phyloP scores from a whole-genome alignment of 2,888 invertebrate species.

The Caradrina clavipalpis region DNA sequence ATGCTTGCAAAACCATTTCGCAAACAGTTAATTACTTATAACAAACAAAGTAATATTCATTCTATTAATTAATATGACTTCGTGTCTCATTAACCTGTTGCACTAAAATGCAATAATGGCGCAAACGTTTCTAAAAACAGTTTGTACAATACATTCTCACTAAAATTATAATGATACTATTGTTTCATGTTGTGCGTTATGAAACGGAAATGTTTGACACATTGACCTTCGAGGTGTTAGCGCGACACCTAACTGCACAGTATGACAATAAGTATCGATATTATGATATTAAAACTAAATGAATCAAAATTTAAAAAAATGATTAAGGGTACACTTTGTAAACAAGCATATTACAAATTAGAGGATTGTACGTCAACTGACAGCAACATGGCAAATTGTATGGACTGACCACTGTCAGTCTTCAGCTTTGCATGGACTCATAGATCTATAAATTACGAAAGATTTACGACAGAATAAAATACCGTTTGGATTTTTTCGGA shows the following conservation, averaged over 20 bases:
- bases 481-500: neutral
- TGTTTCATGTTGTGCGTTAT: conserved; percentile 2
- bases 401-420: too few relatives aligned
- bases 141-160: conserved; percentile 15
- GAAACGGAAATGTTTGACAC: conserved; percentile 8
- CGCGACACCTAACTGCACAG: conserved; percentile 9
- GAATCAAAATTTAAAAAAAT: too few relatives aligned
- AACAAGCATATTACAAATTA: too few relatives aligned
- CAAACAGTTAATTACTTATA: conserved; percentile 8
- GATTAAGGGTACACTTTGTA: too few relatives aligned
- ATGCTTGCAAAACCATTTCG: conserved; percentile 24
- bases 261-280: neutral
- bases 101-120: conserved; percentile 27
- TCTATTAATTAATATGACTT: conserved; percentile 28
- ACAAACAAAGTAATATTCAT: conserved; percentile 26
- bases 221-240: conserved; percentile 6
- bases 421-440: too few relatives aligned
- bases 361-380: neutral
- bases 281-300: too few relatives aligned
- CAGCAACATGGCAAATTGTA: neutral
- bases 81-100: conserved; percentile 33
- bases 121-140: conserved; percentile 20
- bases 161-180: conserved; percentile 11
- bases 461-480: too few relatives aligned
- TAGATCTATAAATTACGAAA: too few relatives aligned